phyloP scores from a whole-genome alignment of 1,140 invertebrate species.

The Odontomachus brunneus region DNA sequence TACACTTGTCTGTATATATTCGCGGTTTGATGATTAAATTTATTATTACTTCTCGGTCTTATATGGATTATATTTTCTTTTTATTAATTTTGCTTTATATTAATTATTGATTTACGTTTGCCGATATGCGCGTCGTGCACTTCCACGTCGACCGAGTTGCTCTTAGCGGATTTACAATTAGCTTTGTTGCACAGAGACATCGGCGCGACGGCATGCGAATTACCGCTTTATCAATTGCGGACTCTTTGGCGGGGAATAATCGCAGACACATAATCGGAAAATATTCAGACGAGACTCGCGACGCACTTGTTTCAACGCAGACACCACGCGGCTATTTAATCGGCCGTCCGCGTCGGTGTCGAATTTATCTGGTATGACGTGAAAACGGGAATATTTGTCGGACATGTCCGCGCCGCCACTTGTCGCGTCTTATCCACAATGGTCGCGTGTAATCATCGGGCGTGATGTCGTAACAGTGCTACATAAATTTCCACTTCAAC shows the following conservation, averaged over 20 bases:
- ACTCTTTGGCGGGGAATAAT: neutral
- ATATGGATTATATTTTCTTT: too few relatives aligned
- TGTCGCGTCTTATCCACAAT: constrained; percentile 39
- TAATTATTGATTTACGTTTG: neutral
- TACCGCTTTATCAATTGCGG: neutral
- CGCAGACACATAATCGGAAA: constrained; percentile 19
- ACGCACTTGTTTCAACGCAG: constrained; percentile 34
- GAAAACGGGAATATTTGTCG: constrained; percentile 34
- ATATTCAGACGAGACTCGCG: constrained; percentile 4
- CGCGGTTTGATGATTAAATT: too few relatives aligned
- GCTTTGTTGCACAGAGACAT: neutral
- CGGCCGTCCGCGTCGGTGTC: constrained; percentile 33
- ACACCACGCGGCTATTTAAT: neutral
- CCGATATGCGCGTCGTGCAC: neutral
- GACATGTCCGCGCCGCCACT: constrained; percentile 11
- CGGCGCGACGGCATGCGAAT: neutral
- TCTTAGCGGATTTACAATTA: constrained; percentile 6
- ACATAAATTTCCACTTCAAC: constrained; percentile 44
- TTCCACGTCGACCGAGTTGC: neutral
- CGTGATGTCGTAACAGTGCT: neutral
- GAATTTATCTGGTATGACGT: constrained; percentile 41
- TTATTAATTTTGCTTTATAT: too few relatives aligned
- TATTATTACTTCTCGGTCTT: too few relatives aligned
- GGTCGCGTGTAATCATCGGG: neutral
- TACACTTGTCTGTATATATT: too few relatives aligned